Evolutionary conservation across 2,888 invertebrate species (phyloP).

Genomic region (Drosophila austrosaltans): DNA sequence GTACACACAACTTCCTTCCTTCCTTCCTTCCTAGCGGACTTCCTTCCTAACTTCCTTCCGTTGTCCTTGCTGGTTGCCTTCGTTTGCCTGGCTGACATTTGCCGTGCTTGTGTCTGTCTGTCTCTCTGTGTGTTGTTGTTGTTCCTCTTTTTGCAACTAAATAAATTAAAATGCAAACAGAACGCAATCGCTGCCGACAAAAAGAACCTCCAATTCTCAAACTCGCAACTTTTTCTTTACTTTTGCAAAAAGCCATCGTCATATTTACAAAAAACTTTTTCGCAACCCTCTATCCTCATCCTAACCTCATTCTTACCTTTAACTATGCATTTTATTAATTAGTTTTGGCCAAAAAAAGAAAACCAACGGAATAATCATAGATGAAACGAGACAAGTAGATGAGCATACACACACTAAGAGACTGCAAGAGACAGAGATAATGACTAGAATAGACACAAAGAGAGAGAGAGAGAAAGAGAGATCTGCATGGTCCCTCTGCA

Average conservation of each 20-base stretch:
- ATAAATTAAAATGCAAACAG: conserved; percentile 75
- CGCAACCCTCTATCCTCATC: neutral
- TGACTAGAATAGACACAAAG: neutral
- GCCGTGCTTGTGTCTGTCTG: conserved; percentile 49
- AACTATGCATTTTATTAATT: conserved; percentile 80
- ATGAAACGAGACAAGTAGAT: neutral
- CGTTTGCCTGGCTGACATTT: conserved; percentile 39
- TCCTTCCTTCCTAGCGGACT: neutral
- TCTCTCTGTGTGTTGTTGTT: conserved; percentile 30
- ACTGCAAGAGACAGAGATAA: neutral
- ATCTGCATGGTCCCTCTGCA: conserved; percentile 1
- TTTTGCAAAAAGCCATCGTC: conserved; percentile 13
- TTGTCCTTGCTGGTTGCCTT: conserved; percentile 15
- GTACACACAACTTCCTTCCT: conserved; percentile 1
- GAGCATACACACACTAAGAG: neutral
- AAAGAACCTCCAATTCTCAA: conserved; percentile 58
- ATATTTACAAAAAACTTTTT: conserved; percentile 9
- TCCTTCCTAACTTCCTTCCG: neutral
- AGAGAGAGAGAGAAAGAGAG: conserved; percentile 1
- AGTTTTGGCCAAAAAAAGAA: conserved; percentile 11
- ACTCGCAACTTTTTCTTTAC: conserved; percentile 21
- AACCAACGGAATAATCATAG: neutral
- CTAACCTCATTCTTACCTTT: conserved; percentile 13
- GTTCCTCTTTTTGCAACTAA: conserved; percentile 62
- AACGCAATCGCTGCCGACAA: conserved; percentile 44